Evolutionary conservation across 2,888 invertebrate species (phyloP).

Genomic region (Zhuqinia jingwanae): DNA sequence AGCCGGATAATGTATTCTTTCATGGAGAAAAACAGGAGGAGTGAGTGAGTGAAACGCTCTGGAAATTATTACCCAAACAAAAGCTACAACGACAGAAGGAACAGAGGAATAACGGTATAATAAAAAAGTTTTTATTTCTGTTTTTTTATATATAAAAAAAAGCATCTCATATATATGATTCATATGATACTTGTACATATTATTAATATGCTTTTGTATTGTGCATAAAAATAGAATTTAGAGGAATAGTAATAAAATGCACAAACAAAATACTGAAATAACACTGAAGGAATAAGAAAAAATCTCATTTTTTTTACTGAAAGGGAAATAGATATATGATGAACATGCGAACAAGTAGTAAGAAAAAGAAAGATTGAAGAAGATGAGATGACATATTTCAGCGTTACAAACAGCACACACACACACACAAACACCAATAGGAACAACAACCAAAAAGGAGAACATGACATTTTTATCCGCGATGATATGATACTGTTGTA

Average conservation of each 20-base stretch:
- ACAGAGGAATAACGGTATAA: not conserved
- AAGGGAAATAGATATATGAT: too few relatives aligned
- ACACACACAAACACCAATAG: not conserved
- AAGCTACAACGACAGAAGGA: not conserved
- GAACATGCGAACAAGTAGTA: not conserved
- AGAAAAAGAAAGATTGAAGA: not conserved
- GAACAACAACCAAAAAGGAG: not conserved
- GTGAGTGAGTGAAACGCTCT: slow-evolving; percentile 47
- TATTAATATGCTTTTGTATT: slow-evolving; percentile 17
- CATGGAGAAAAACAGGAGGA: slow-evolving; percentile 59
- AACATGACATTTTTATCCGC: not conserved
- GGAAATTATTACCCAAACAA: slow-evolving; percentile 56
- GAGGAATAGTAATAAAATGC: not conserved
- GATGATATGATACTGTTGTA: not conserved
- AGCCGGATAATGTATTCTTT: slow-evolving; percentile 57
- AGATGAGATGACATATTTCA: not conserved
- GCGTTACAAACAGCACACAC: not conserved
- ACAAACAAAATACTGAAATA: too few relatives aligned
- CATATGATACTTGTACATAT: slow-evolving; percentile 5
- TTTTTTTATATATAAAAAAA: not conserved
- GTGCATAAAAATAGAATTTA: too few relatives aligned
- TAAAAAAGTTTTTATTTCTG: not conserved
- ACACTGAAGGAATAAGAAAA: too few relatives aligned
- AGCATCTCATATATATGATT: not conserved
- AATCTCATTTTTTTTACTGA: not conserved